Evolutionary conservation across 2,888 invertebrate genomes (phyloP).

Genomic region (Cactoblastis cactorum): DNA sequence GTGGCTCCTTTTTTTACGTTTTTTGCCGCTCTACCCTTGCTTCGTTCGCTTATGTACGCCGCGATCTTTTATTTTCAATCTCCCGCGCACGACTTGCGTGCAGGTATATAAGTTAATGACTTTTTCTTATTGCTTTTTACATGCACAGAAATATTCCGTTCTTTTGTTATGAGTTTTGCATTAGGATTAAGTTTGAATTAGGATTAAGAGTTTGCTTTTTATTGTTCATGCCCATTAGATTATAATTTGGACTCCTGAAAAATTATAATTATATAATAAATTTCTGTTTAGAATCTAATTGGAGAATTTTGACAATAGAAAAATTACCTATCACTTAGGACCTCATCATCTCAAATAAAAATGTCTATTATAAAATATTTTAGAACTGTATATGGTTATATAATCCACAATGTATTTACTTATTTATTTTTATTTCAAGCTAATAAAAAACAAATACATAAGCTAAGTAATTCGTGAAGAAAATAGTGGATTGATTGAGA

Average conservation of each 20-base stretch:
- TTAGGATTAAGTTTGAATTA: too few species aligned
- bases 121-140: conserved; percentile 62
- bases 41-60: conserved; percentile 44
- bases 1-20: conserved; percentile 55
- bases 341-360: too few species aligned
- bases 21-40: conserved; percentile 70
- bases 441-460: too few species aligned
- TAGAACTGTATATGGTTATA: too few species aligned
- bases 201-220: background rate
- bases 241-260: background rate
- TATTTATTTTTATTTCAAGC: too few species aligned
- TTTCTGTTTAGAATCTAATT: conserved; percentile 12
- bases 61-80: conserved; percentile 51
- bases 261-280: background rate
- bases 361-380: too few species aligned
- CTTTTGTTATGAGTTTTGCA: conserved; percentile 16
- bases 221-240: background rate
- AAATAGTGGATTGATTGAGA: too few species aligned
- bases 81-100: conserved; percentile 46
- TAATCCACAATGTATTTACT: too few species aligned
- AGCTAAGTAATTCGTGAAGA: too few species aligned
- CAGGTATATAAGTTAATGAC: conserved; percentile 65
- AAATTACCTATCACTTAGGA: too few species aligned
- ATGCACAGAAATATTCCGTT: conserved; percentile 41
- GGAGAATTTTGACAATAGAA: background rate